phyloP scores from a whole-genome alignment of 2,113 vertebrate genomes.

The Stomatorhinus ivindoensis region DNA sequence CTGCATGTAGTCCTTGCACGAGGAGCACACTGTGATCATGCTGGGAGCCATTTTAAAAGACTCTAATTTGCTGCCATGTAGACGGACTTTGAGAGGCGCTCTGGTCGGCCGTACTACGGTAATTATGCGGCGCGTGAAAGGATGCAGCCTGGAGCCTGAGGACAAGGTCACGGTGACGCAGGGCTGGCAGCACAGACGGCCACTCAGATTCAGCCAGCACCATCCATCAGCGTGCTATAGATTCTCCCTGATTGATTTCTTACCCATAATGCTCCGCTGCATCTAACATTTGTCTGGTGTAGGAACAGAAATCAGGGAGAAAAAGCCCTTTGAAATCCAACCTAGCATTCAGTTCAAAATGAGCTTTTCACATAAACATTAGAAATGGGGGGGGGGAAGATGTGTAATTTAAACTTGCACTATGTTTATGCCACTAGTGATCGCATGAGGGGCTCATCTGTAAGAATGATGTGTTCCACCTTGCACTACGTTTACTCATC shows the following conservation, averaged over 20 bases:
- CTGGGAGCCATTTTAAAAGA: slow-evolving; percentile 11
- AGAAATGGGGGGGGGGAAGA: not conserved
- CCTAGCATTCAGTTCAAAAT: not conserved
- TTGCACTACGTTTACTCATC: not conserved
- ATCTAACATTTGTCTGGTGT: not conserved
- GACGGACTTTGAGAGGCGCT: not conserved
- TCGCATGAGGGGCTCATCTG: too few species aligned
- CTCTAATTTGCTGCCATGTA: slow-evolving; percentile 27
- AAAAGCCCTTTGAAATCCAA: not conserved
- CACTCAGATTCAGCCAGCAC: not conserved
- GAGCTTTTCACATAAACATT: not conserved
- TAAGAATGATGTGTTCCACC: too few species aligned
- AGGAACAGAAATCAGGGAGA: not conserved
- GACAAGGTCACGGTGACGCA: not conserved
- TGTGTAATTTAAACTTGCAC: not conserved
- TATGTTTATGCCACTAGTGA: too few species aligned
- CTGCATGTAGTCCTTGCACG: slow-evolving; percentile 30
- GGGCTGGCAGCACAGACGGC: not conserved
- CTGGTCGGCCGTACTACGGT: not conserved
- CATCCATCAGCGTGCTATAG: not conserved
- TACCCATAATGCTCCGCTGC: not conserved
- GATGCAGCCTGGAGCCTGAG: not conserved
- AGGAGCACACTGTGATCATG: not conserved
- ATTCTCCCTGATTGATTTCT: not conserved
- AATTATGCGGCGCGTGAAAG: not conserved